These are phyloP conservation scores for Gobionotothen gibberifrons DNA, from an alignment of 2,797 vertebrate genomes.

Conservation along the genomic window DNA sequence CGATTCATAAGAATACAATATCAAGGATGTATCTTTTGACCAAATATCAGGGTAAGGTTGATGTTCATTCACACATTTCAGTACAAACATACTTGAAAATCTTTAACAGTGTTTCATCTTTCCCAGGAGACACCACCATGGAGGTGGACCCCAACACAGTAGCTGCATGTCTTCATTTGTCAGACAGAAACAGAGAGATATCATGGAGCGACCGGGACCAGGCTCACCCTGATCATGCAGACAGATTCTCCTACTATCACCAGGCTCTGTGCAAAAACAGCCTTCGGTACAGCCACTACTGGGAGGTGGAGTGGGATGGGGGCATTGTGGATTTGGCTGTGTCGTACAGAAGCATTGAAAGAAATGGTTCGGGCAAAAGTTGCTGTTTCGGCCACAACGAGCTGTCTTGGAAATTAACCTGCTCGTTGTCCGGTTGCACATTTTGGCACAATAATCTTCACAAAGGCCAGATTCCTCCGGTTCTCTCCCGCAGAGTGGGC, in stretches of 20 bases:
- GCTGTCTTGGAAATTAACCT: constrained; percentile 70
- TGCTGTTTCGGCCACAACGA: constrained; percentile 67
- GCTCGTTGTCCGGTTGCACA: constrained; percentile 46
- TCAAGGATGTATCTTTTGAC: background rate
- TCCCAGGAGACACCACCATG: constrained; percentile 15
- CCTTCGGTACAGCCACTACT: constrained; percentile 50
- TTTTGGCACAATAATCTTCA: constrained; percentile 70
- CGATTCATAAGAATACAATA: accelerated
- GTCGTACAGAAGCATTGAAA: constrained; percentile 56
- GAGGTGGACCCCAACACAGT: constrained; percentile 66
- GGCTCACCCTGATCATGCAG: constrained; percentile 49
- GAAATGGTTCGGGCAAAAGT: constrained; percentile 53
- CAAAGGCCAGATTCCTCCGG: constrained; percentile 44
- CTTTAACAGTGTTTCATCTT: constrained; percentile 12
- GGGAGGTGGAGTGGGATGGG: constrained; percentile 72
- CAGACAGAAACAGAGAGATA: constrained; percentile 47
- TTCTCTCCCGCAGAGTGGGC: constrained; percentile 45
- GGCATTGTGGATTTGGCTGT: constrained; percentile 63
- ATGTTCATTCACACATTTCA: background rate
- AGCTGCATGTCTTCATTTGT: constrained; percentile 54
- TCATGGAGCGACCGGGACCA: constrained; percentile 42
- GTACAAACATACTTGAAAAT: background rate
- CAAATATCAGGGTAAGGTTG: constrained; percentile 10
- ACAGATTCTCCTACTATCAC: constrained; percentile 60
- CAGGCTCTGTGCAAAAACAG: constrained; percentile 53